Evolutionary conservation across 2,888 invertebrate species (phyloP).

Genomic region (Philopedon plagiatum): DNA sequence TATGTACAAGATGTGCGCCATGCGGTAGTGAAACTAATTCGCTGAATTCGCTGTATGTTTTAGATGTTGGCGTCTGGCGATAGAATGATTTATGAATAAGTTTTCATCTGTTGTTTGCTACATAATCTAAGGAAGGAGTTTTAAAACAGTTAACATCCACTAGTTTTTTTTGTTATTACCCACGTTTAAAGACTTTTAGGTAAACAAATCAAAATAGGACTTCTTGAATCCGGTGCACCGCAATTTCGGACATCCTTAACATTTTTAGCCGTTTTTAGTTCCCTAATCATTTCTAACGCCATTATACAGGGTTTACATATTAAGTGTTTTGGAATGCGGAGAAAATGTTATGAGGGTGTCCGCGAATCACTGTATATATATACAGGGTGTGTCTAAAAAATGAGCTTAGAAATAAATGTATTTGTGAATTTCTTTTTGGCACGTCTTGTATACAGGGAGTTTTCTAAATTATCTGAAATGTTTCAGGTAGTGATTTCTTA

Average conservation of each 20-base stretch:
- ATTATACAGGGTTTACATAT: slow-evolving; percentile 34
- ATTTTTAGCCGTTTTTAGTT: slow-evolving; percentile 17
- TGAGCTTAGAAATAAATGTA: not conserved
- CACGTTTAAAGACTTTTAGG: too few relatives aligned
- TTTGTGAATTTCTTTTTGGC: not conserved
- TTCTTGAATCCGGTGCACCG: not conserved
- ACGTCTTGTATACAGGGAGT: not conserved
- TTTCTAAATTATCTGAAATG: too few relatives aligned
- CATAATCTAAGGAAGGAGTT: too few relatives aligned
- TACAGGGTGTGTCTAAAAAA: not conserved
- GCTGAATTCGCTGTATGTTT: too few relatives aligned
- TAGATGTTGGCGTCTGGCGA: too few relatives aligned
- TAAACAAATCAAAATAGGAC: not conserved
- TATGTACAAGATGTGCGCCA: too few relatives aligned
- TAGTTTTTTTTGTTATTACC: too few relatives aligned
- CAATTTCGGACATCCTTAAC: not conserved
- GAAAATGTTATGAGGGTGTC: not conserved
- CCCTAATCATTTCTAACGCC: slow-evolving; percentile 25
- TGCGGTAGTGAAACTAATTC: too few relatives aligned
- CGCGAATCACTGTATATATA: not conserved
- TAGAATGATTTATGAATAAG: too few relatives aligned
- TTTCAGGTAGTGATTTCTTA: too few relatives aligned
- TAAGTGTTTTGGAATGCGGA: slow-evolving; percentile 27
- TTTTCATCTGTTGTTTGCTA: too few relatives aligned
- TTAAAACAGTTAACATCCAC: too few relatives aligned